A percentile compares a stretch with the other conserved stretches of the same genome.
Evolutionary conservation across 2,888 invertebrate genomes (phyloP).

Genomic region (Prosopocoilus inquinatus): DNA sequence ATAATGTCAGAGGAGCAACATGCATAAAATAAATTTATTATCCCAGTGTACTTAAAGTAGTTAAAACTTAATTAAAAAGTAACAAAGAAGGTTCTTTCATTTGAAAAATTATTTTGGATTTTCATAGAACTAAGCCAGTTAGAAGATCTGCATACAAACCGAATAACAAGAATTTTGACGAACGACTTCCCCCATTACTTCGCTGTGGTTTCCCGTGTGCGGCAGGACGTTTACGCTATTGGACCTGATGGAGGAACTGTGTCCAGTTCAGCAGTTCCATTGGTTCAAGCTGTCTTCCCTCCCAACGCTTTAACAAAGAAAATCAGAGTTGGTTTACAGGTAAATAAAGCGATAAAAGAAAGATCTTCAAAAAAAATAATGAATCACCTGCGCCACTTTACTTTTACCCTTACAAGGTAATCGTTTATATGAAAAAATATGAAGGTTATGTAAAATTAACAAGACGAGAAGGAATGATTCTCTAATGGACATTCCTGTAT

Average conservation of each 20-base stretch:
- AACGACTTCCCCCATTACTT: slow-evolving; percentile 98
- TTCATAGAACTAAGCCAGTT: slow-evolving; percentile 67
- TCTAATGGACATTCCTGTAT: no score
- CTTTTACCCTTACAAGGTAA: no score
- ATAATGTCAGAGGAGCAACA: no score
- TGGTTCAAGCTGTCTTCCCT: slow-evolving; percentile 84
- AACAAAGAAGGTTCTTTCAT: no score
- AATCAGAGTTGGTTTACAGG: slow-evolving; percentile 95
- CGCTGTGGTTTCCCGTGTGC: slow-evolving; percentile 89
- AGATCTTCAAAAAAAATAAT: not conserved
- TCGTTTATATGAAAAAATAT: no score
- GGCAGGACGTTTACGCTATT: slow-evolving; percentile 95
- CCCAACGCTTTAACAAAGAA: slow-evolving; percentile 97
- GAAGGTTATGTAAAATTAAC: no score
- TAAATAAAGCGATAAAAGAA: slow-evolving; percentile 48
- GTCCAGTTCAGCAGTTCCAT: slow-evolving; percentile 89
- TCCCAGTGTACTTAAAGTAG: no score
- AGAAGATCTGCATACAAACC: slow-evolving; percentile 81
- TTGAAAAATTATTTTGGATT: no score
- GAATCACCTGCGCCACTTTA: not conserved
- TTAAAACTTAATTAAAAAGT: no score
- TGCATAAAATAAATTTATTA: no score
- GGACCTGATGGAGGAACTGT: slow-evolving; percentile 98
- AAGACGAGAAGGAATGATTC: no score
- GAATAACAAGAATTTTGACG: slow-evolving; percentile 92